These are phyloP conservation scores for Limonius californicus DNA, from an alignment of 1,140 invertebrate genomes.

Conservation along the genomic window DNA sequence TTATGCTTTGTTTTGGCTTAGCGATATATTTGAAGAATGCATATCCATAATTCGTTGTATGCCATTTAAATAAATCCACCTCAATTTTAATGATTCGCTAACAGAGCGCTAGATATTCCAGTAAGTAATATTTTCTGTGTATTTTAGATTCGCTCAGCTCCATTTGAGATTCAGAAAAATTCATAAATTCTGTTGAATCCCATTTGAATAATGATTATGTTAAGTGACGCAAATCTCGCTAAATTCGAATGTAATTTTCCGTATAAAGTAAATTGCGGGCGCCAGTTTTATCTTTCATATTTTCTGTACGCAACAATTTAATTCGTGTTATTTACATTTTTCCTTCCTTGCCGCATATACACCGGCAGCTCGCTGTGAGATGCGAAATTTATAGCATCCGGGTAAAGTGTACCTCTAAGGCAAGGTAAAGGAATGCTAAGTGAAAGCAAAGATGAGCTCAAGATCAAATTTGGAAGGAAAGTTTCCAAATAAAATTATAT, in stretches of 20 bases:
- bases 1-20: too few species aligned
- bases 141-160: slow-evolving; percentile 3
- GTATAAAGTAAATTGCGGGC: neutral
- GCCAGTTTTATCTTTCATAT: neutral
- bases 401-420: neutral
- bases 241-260: slow-evolving; percentile 6
- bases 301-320: neutral
- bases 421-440: neutral
- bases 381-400: too few species aligned
- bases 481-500: too few species aligned
- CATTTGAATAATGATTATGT: slow-evolving; percentile 14
- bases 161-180: slow-evolving; percentile 10
- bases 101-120: slow-evolving; percentile 9
- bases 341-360: neutral
- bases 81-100: slow-evolving; percentile 12
- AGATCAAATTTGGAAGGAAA: too few species aligned
- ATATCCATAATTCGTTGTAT: too few species aligned
- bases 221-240: neutral
- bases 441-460: too few species aligned
- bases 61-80: slow-evolving; percentile 8
- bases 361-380: too few species aligned
- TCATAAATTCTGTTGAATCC: slow-evolving; percentile 1
- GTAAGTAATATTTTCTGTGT: slow-evolving; percentile 9
- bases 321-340: slow-evolving; percentile 1
- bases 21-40: too few species aligned